These are phyloP conservation scores for Clanis bilineata DNA, from an alignment of 2,888 invertebrate species.

Conservation along the genomic window DNA sequence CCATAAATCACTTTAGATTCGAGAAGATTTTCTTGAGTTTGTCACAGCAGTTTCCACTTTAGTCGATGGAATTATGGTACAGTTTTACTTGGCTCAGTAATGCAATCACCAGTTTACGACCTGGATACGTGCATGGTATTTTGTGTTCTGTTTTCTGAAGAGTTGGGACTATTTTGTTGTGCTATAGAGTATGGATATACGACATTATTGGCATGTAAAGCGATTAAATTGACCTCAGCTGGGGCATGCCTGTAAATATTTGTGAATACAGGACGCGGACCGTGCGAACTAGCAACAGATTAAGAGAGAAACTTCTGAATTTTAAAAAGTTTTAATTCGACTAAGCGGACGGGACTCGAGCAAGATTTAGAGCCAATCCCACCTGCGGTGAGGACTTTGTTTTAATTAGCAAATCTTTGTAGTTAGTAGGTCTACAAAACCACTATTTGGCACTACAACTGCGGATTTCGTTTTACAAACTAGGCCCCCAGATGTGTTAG, in stretches of 20 bases:
- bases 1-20: constrained; percentile 20
- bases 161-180: constrained; percentile 23
- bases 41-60: not conserved
- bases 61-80: not conserved
- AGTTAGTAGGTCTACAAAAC: not conserved
- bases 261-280: constrained; percentile 61
- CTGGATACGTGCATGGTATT: constrained; percentile 26
- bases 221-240: constrained; percentile 76
- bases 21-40: not conserved
- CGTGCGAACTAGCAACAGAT: constrained; percentile 68
- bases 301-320: constrained; percentile 54
- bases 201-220: constrained; percentile 37
- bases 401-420: constrained; percentile 5
- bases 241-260: constrained; percentile 75
- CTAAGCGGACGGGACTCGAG: constrained; percentile 1
- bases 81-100: not conserved
- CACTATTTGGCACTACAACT: not conserved
- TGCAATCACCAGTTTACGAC: constrained; percentile 37
- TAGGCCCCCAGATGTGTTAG: no score
- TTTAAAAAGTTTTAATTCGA: constrained; percentile 43
- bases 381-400: not conserved
- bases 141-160: constrained; percentile 29
- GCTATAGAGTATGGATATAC: constrained; percentile 26
- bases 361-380: constrained; percentile 6
- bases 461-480: no score